Conservation (phyloP, 2,113 vertebrate species). For the Egretta garzetta region DNA sequence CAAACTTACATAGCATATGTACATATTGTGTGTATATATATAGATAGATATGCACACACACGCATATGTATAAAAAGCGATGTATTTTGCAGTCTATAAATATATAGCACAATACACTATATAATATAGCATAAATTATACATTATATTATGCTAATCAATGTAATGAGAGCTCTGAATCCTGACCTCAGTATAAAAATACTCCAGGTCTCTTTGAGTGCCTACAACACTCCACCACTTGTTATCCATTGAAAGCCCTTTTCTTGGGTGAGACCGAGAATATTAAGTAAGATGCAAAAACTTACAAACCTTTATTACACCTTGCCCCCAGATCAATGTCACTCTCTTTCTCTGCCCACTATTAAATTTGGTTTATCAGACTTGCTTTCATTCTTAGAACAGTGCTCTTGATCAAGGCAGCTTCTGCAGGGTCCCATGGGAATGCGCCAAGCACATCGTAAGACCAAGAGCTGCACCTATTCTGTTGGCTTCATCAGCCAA, state of each 20-base stretch:
- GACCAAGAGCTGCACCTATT: background rate
- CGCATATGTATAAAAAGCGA: background rate
- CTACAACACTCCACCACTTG: background rate
- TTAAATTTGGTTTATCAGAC: background rate
- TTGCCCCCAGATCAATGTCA: background rate
- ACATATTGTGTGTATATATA: background rate
- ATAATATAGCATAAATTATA: background rate
- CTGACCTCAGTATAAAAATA: background rate
- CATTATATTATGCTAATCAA: background rate
- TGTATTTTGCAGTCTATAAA: background rate
- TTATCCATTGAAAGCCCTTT: background rate
- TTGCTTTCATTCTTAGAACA: background rate
- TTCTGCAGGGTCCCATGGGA: background rate
- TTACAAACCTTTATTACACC: background rate
- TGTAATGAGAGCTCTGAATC: background rate
- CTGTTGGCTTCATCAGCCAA: background rate
- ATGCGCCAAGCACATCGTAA: background rate
- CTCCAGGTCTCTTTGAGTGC: background rate
- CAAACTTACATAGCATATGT: background rate
- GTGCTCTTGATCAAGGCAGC: background rate
- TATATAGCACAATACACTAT: background rate
- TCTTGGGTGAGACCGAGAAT: accelerated
- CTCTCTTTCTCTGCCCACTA: background rate
- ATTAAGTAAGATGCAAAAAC: background rate
- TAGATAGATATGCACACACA: background rate